Evolutionary conservation across 2,113 vertebrate species (phyloP).

Genomic region (Mus musculus): DNA sequence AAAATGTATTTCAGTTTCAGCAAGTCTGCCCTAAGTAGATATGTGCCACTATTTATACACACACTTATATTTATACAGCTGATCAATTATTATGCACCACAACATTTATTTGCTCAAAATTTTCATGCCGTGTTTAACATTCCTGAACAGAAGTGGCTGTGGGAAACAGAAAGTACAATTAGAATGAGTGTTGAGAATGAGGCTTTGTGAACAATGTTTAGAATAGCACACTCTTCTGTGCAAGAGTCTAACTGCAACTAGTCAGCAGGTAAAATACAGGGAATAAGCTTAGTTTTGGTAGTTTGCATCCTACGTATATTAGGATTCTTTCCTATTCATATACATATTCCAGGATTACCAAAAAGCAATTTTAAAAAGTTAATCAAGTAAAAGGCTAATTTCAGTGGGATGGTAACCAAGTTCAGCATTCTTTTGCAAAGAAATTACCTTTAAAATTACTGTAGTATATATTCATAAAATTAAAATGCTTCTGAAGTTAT

Average conservation of each 20-base stretch:
- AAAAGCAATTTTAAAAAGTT: constrained; percentile 36
- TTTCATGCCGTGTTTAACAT: constrained; percentile 71
- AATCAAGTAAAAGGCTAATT: constrained; percentile 55
- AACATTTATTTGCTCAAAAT: constrained; percentile 65
- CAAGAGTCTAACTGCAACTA: constrained; percentile 59
- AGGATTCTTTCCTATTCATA: constrained; percentile 29
- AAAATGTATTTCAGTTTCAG: constrained; percentile 56
- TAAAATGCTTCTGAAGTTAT: neutral
- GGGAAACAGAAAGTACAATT: constrained; percentile 70
- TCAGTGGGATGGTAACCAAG: constrained; percentile 51
- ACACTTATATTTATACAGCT: constrained; percentile 48
- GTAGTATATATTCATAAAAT: neutral
- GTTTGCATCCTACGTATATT: neutral
- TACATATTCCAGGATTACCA: constrained; percentile 52
- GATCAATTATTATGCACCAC: constrained; percentile 67
- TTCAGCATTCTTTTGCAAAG: constrained; percentile 11
- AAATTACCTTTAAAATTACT: neutral
- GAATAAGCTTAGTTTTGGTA: neutral
- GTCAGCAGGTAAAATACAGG: constrained; percentile 51
- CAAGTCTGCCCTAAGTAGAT: constrained; percentile 43
- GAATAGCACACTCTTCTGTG: constrained; percentile 59
- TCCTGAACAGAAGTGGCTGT: constrained; percentile 36
- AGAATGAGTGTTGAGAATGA: constrained; percentile 2
- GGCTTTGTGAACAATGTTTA: constrained; percentile 56
- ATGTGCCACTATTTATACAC: constrained; percentile 10